Conservation (phyloP, 2,797 vertebrate species). For the Bradypus variegatus region DNA sequence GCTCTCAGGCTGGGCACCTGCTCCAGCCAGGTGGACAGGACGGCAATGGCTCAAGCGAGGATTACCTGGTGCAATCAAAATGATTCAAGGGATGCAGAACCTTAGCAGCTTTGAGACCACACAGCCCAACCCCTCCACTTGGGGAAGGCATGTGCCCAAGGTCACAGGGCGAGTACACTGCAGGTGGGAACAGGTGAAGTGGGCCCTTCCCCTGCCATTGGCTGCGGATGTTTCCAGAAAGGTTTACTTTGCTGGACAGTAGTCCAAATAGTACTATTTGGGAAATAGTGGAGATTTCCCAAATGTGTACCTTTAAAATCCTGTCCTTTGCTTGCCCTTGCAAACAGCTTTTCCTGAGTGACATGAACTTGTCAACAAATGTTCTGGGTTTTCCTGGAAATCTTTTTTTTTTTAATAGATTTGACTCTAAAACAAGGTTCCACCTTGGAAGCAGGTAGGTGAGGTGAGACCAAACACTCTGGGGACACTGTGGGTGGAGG, state of each 20-base stretch:
- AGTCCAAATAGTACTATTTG: no score
- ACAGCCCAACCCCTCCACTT: no score
- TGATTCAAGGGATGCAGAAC: no score
- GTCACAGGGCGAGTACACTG: no score
- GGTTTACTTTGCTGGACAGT: neutral
- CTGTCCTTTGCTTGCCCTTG: neutral
- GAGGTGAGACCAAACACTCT: neutral
- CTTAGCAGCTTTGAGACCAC: no score
- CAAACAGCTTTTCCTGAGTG: neutral
- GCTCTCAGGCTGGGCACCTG: no score
- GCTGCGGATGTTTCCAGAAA: neutral
- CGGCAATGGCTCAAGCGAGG: no score
- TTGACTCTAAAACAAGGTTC: neutral
- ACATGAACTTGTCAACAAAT: neutral
- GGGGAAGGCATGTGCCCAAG: no score
- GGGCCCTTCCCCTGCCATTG: fast-evolving
- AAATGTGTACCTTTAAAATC: neutral
- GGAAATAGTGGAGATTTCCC: neutral
- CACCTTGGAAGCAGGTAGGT: neutral
- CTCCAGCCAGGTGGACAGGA: no score
- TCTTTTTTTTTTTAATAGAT: neutral
- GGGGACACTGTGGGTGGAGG: no score
- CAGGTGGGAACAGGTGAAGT: no score
- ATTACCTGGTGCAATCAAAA: no score
- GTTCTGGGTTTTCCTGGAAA: neutral